Base-by-base conservation (phyloP, 2,888 invertebrate species). In the Temnothorax unifasciatus region DNA sequence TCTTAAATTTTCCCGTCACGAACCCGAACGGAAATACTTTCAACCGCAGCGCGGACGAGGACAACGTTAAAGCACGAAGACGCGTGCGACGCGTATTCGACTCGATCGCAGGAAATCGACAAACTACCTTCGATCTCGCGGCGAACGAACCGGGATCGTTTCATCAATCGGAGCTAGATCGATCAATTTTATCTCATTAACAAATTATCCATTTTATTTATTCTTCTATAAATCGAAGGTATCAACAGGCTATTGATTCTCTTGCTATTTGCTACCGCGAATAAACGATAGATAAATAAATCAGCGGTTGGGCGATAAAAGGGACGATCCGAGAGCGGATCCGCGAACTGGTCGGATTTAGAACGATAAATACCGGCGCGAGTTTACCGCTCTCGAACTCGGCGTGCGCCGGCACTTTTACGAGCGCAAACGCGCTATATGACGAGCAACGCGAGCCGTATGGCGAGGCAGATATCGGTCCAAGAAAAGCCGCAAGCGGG, bases 1-100 rank as follows among this genome's bases (percentile, higher is more conserved):
- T 69, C 59, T 79, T 79, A 68, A 79, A 69, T 79, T 79, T 68
- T 79, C 79, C 57, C 34, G 69, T 69, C 79, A 79, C 79, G 79
- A 79, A 79, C 13, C 21, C 59, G 69, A 79, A 79, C 79, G 79
- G 79, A 79, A 79, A 69, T 69, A 69, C 79, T 59, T 59, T 69
- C 79, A 66, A 69, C 69, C n/a, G 41, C 68, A 77, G 44, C 34
- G 44, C 34, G n/a, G 57, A 79, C 69, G 38, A 57, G 69, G 66
- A 77, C 68, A 47, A 69, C 44, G 47, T 69, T 21, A 21, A 79
- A 57, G 34, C 29, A 57, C 34, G 44, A 68, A 57, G 68, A 77
- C n/a, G 25, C 54, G 54, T 41, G 52, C 9, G 52, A 64, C 38
- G 52, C 21, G 21, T n/a, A n/a, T 66, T 41, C 52, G n/a, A 41